Conservation (phyloP, 37 sponge, comb jelly and placozoan species). For the Ephydatia muelleri region DNA sequence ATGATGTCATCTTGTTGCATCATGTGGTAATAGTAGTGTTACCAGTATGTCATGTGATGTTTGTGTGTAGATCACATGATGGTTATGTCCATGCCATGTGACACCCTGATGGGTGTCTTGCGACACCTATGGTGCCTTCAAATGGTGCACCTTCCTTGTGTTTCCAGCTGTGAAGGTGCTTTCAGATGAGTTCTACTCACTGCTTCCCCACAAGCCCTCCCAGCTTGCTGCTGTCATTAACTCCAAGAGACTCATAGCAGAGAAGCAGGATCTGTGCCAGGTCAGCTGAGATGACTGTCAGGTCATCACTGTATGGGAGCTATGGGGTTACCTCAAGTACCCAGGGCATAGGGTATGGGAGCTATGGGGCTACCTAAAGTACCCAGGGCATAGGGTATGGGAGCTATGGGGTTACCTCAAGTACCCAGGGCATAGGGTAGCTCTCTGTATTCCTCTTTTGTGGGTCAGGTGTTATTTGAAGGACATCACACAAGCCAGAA, state of each 20-base stretch:
- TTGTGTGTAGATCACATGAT: neutral
- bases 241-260: conserved; percentile 57
- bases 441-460: neutral
- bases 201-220: conserved; percentile 71
- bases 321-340: neutral
- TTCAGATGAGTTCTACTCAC: conserved; percentile 74
- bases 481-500: neutral
- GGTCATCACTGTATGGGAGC: neutral
- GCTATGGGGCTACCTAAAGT: neutral
- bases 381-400: no score
- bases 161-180: conserved; percentile 24
- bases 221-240: conserved; percentile 31
- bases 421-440: neutral
- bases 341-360: neutral
- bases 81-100: neutral
- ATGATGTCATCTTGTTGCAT: neutral
- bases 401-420: neutral
- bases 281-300: conserved; percentile 19
- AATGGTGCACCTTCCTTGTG: neutral
- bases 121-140: neutral
- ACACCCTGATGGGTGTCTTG: neutral
- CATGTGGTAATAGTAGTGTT: neutral
- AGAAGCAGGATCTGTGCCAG: conserved; percentile 92
- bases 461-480: no score
- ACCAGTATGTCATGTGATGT: neutral